Conservation (phyloP, 2,113 vertebrate genomes). For the Entosphenus tridentatus region DNA sequence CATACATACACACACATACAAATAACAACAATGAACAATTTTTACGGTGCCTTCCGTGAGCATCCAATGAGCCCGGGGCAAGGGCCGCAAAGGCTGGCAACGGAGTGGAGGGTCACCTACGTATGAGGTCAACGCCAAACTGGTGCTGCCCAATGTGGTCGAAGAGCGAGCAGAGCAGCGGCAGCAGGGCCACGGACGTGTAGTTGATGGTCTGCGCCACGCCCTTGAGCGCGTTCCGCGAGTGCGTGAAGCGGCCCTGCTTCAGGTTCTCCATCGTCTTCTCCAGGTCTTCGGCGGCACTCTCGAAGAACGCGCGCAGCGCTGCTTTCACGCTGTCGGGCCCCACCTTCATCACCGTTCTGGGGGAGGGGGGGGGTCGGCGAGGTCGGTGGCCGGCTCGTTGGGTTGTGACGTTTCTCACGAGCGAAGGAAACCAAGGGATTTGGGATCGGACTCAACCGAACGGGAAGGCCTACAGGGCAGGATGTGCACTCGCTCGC, state of each 20-base stretch:
- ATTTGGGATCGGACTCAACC: no score
- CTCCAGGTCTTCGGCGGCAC: constrained; percentile 65
- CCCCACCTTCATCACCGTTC: constrained; percentile 90
- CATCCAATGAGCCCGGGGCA: no score
- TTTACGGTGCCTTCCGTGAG: no score
- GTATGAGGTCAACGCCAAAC: constrained; percentile 75
- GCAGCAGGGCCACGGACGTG: constrained; percentile 64
- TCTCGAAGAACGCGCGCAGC: constrained; percentile 48
- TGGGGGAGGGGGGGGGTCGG: constrained; percentile 13
- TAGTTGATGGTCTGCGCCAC: constrained; percentile 93
- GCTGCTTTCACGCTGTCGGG: constrained; percentile 61
- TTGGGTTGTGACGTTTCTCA: no score
- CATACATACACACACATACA: no score
- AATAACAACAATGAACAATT: no score
- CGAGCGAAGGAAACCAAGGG: no score
- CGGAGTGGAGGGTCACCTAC: constrained; percentile 24
- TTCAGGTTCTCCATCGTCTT: constrained; percentile 74
- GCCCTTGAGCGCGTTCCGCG: constrained; percentile 43
- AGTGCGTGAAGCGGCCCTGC: constrained; percentile 77
- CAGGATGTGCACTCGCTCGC: no score
- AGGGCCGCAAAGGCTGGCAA: no score
- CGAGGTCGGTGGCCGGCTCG: no score
- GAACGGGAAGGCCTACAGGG: no score
- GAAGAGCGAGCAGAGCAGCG: constrained; percentile 65
- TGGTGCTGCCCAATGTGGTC: constrained; percentile 75